Base-by-base conservation (phyloP, 2,797 vertebrate genomes). In the Microhierax caerulescens region DNA sequence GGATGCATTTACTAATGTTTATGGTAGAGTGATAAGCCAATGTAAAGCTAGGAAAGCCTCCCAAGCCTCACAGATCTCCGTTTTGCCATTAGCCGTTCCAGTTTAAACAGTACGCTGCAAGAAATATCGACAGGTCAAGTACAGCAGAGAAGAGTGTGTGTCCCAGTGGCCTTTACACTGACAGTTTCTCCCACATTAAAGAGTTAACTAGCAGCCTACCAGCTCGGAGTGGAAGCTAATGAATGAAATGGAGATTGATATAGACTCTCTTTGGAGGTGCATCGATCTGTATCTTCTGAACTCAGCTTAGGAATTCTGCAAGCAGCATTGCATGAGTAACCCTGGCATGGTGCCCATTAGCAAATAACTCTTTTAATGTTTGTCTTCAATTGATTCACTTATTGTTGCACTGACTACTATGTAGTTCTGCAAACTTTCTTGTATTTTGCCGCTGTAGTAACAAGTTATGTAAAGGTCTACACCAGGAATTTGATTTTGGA, bases 171-270 rank as follows among this genome's bases (percentile, higher is more conserved):
- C 97, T 98, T 98, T 98, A 96, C 97, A 97, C 97, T 97, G 98
- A 98, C 98, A 98, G 96, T 97, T 98, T 98, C 98, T 98, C 97
- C 98, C 97, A 98, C 98, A 98, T 98, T 98, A 98, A 98, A 98
- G 98, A 98, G 98, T 98, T 98, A 98, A 98, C 98, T 98, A 98
- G 98, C 98, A 97, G 95, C 98, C 97, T 98, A 97, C 97, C 97
- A 98, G 97, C 98, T 97, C 96, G 19, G 98, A 98, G 96, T 97
- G 97, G 97, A 98, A 98, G 98, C 98, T 99, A 98, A 98, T 98
- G 98, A 99, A 98, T 98, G 98, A 98, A 98, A 98, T 98, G 98
- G 98, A 98, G 98, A 98, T 98, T 98, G 98, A 98, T 98, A 98
- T 98, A 98, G 98, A 97, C 98, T 98, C 97, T 98, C 98, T 98